Percentiles rank a stretch among this genome's conserved stretches.
Evolutionary conservation across 2,888 invertebrate species (phyloP).

Genomic region (Eugnorisma glareosa): DNA sequence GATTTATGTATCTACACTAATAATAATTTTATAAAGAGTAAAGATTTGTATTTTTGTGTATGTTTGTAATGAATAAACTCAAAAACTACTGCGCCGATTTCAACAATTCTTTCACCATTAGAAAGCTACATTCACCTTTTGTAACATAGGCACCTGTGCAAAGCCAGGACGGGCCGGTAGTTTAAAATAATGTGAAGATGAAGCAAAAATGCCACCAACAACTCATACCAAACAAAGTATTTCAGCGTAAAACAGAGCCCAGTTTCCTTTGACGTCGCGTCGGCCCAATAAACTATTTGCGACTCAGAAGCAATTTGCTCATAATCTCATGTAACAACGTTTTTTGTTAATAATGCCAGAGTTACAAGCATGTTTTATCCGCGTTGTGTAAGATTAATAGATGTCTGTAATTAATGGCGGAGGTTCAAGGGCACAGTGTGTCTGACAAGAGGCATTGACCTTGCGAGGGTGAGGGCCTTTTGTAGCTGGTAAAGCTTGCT

Average conservation of each 20-base stretch:
- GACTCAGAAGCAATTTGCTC: conserved; percentile 48
- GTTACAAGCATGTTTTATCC: conserved; percentile 56
- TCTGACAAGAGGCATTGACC: conserved; percentile 58
- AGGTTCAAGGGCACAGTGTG: conserved; percentile 57
- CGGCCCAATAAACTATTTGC: conserved; percentile 34
- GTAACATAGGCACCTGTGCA: no score
- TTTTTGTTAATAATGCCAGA: conserved; percentile 49
- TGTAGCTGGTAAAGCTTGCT: conserved; percentile 20
- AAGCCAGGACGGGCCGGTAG: no score
- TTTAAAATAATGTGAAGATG: no score
- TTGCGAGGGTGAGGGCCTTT: conserved; percentile 28
- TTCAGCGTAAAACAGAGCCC: conserved; percentile 6
- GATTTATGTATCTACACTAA: no score
- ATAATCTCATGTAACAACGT: conserved; percentile 42
- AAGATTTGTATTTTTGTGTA: no score
- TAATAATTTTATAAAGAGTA: no score
- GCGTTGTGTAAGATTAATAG: conserved; percentile 59
- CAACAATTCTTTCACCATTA: no score
- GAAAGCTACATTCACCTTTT: no score
- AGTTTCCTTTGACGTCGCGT: not conserved
- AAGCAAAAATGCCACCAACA: not conserved
- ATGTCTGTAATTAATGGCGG: conserved; percentile 55
- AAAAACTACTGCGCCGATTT: no score
- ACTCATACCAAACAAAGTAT: conserved; percentile 9
- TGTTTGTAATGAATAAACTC: no score